phyloP scores from a whole-genome alignment of 2,888 invertebrate genomes.

The Liopterus haemorrhoidalis region DNA sequence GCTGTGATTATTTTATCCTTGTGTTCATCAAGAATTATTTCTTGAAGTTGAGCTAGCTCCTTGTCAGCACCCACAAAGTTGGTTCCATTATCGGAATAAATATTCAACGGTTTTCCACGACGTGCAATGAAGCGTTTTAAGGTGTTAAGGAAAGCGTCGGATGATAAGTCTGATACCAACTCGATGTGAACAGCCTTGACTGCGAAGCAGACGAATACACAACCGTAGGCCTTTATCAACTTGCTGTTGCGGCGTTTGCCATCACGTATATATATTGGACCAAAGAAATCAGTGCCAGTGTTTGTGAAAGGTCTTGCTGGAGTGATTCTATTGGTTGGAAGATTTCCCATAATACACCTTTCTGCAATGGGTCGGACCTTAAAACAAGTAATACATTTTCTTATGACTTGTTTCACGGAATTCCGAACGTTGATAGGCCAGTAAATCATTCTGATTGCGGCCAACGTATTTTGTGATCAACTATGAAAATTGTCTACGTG shows the following conservation, averaged over 20 bases:
- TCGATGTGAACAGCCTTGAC: slow-evolving; percentile 35
- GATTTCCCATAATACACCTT: slow-evolving; percentile 31
- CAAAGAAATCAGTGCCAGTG: slow-evolving; percentile 31
- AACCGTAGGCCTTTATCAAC: slow-evolving; percentile 19
- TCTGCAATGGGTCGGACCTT: slow-evolving; percentile 19
- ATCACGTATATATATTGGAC: slow-evolving; percentile 27
- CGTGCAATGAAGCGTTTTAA: slow-evolving; percentile 30
- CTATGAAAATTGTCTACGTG: slow-evolving; percentile 20
- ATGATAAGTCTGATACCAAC: slow-evolving; percentile 29
- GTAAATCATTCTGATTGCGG: slow-evolving; percentile 20
- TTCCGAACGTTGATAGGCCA: slow-evolving; percentile 11
- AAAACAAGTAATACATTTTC: slow-evolving; percentile 28
- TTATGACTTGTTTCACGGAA: slow-evolving; percentile 7
- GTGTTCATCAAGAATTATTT: not conserved
- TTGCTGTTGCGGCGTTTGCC: slow-evolving; percentile 20
- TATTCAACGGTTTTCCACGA: slow-evolving; percentile 24
- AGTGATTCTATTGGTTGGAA: slow-evolving; percentile 29
- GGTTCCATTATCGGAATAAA: slow-evolving; percentile 32
- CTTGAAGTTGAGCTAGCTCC: slow-evolving; percentile 19
- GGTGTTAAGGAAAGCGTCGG: slow-evolving; percentile 29
- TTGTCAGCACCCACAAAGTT: slow-evolving; percentile 31
- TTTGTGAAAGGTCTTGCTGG: slow-evolving; percentile 30
- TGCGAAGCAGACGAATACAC: slow-evolving; percentile 31
- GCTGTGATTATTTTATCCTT: not conserved
- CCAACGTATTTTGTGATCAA: slow-evolving; percentile 21